Percentiles rank a stretch among this genome's conserved stretches.
Evolutionary conservation across 2,113 vertebrate genomes (phyloP).

Genomic region (Butastur rufipennis): DNA sequence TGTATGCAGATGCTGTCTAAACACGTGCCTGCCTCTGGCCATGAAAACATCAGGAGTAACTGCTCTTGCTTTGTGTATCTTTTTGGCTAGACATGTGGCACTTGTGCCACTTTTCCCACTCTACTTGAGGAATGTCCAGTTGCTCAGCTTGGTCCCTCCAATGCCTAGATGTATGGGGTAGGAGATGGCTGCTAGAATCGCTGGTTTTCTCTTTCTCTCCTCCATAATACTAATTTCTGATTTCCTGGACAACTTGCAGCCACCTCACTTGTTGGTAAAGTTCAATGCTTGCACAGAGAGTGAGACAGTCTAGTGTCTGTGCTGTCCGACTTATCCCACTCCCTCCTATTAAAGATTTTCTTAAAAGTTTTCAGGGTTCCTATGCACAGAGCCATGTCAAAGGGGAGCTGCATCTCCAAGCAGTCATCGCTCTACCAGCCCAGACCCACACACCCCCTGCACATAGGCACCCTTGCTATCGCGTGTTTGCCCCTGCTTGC

Average conservation of each 20-base stretch:
- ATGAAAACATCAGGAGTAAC: background rate
- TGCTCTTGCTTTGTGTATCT: background rate
- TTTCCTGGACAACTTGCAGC: background rate
- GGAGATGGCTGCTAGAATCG: background rate
- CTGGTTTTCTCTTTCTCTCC: background rate
- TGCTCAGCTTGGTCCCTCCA: background rate
- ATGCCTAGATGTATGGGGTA: background rate
- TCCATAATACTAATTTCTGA: background rate
- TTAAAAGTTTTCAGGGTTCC: background rate
- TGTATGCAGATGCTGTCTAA: background rate
- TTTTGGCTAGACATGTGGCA: background rate
- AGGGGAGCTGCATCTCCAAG: background rate
- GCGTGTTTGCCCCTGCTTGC: background rate
- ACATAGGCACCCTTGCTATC: background rate
- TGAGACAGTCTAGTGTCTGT: background rate
- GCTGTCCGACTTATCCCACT: fast-evolving
- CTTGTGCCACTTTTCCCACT: background rate
- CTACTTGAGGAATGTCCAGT: background rate
- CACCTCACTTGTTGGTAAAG: background rate
- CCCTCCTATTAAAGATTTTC: background rate
- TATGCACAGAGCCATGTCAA: background rate
- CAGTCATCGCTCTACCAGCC: background rate
- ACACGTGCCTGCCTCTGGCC: background rate
- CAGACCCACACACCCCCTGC: background rate
- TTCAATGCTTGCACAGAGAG: background rate